These are phyloP conservation scores for Pecten maximus DNA, from an alignment of 2,888 invertebrate genomes.

Conservation along the genomic window DNA sequence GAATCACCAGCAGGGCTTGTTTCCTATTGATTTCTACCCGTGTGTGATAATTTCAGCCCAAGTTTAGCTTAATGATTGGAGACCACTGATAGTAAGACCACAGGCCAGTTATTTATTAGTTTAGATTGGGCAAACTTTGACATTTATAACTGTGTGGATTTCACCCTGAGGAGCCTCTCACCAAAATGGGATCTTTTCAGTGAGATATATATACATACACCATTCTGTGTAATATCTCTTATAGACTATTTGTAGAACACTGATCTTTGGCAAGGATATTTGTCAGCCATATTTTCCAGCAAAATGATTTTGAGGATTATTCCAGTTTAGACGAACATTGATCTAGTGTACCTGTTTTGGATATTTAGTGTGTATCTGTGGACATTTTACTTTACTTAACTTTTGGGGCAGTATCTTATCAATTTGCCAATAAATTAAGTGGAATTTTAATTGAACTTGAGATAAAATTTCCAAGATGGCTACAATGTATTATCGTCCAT, in stretches of 20 bases:
- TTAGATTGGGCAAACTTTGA: not conserved
- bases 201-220: not conserved
- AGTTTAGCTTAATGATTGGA: not conserved
- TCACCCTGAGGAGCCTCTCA: not conserved
- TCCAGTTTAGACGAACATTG: not conserved
- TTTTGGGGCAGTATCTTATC: not conserved
- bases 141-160: not conserved
- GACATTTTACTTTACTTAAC: not conserved
- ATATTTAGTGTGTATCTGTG: not conserved
- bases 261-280: not conserved
- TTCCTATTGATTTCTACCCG: not conserved
- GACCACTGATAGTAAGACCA: not conserved
- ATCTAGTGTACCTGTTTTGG: not conserved
- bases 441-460: not conserved
- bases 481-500: conserved; percentile 80
- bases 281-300: conserved; percentile 27
- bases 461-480: conserved; percentile 73
- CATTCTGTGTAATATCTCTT: conserved; percentile 18
- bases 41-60: not conserved
- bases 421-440: not conserved
- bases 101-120: not conserved
- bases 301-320: conserved; percentile 15
- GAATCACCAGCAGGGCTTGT: not conserved
- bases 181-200: not conserved
- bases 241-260: conserved; percentile 7